Conservation (phyloP, 2,797 vertebrate species). For the Catharus ustulatus region DNA sequence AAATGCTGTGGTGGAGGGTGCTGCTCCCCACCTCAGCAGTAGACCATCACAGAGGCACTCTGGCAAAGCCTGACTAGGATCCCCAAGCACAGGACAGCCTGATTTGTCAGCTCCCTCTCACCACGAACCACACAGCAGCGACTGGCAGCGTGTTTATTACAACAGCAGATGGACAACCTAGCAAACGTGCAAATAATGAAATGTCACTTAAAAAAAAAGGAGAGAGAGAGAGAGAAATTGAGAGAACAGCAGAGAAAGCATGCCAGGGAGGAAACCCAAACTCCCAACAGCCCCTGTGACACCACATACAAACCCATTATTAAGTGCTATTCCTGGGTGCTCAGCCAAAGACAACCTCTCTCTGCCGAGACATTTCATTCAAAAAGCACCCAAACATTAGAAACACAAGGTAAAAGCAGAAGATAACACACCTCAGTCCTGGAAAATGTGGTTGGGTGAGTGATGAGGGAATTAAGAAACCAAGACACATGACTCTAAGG, state of each 20-base stretch:
- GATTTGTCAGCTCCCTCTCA: conserved; percentile 25
- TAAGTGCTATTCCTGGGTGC: background rate
- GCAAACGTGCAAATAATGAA: conserved; percentile 17
- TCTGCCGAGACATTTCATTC: background rate
- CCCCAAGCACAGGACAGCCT: background rate
- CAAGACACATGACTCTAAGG: rapidly evolving
- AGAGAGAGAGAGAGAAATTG: background rate
- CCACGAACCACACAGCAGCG: background rate
- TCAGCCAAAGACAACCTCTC: background rate
- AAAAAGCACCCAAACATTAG: background rate
- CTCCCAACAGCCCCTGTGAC: background rate
- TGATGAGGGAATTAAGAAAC: background rate
- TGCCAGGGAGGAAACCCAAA: background rate
- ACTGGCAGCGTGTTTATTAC: conserved; percentile 7
- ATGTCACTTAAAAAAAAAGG: background rate
- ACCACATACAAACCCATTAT: background rate
- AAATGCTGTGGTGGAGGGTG: background rate
- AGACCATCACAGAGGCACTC: background rate
- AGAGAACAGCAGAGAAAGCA: conserved; percentile 23
- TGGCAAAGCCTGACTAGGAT: background rate
- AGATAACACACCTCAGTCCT: background rate
- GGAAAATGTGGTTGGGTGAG: background rate
- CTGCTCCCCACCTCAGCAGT: background rate
- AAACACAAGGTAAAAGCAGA: background rate
- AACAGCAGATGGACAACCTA: conserved; percentile 58